Evolutionary conservation across 2,888 invertebrate genomes (phyloP), one percentile per base, ranked within the genome.

Genomic region (Sarcophaga caerulescens): DNA sequence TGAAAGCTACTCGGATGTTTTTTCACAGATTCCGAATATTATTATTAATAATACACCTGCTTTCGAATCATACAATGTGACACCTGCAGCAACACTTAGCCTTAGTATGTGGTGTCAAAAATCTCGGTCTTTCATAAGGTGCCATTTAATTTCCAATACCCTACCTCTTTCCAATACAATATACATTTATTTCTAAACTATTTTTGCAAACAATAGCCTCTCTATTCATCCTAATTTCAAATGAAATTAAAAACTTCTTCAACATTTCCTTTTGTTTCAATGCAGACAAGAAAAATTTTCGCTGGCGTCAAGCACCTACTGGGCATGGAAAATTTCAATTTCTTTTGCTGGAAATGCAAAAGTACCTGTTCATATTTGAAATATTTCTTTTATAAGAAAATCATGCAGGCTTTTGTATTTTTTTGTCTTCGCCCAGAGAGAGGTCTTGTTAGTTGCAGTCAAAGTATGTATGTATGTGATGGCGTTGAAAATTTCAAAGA

Each of bases 241-340:
- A 14, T 10, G 14, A 57, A 69, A 63, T 59, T 35, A 45, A 76
- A 82, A 74, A 35, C 4, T 44, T 52, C 45, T 70, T 57, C 21
- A 59, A 14, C 4, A n/a, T n/a, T n/a, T 12, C 21, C 14, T 59
- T 12, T 68, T 60, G n/a, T 19, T 11, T 25, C 12, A 2, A 1
- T 35, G 70, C 83, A 89, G 88, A 89, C 89, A 57, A 85, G 84
- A 81, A 87, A 82, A 84, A 87, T 71, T 35, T 85, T 85, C 77
- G 81, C 87, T 88, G 90, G 90, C 91, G 91, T 91, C 91, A 89
- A 88, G 89, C 78, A 89, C 90, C 90, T 89, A 89, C 70, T 76
- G 90, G 35, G 82, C 21, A 12, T 0, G 25, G 17, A 63, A 23
- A 73, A 6, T 75, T 59, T 79, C 70, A 59, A 35, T 73, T 73